A percentile compares a stretch with the other conserved stretches of the same genome.
These are phyloP conservation scores for Brachionus rotundiformis DNA, from an alignment of 1,140 invertebrate genomes.

Conservation along the genomic window DNA sequence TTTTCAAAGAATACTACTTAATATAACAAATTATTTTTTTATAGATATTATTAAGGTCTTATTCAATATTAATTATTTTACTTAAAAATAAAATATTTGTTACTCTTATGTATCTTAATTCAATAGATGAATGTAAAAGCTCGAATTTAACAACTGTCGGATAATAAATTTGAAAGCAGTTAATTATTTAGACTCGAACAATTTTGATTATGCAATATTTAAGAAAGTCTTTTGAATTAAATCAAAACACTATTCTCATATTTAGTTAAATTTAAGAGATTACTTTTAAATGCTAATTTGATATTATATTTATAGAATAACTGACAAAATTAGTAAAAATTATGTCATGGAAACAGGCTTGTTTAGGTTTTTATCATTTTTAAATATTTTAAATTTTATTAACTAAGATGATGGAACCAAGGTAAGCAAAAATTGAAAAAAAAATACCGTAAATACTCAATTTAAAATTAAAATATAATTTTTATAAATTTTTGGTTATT, in stretches of 20 bases:
- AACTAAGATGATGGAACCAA: too few species aligned
- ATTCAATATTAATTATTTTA: too few species aligned
- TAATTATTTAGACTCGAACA: not conserved
- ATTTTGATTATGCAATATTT: not conserved
- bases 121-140: not conserved
- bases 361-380: not conserved
- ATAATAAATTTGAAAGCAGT: not conserved
- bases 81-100: too few species aligned
- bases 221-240: not conserved
- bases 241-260: not conserved
- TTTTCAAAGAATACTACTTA: not conserved
- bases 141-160: not conserved
- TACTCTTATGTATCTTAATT: too few species aligned
- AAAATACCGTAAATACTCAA: too few species aligned
- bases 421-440: too few species aligned
- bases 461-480: too few species aligned
- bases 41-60: not conserved
- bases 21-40: not conserved
- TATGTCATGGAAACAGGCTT: not conserved
- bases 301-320: not conserved
- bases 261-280: not conserved
- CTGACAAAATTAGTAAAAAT: not conserved
- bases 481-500: not conserved
- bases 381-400: not conserved
- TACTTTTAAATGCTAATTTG: conserved; percentile 7